These are phyloP conservation scores for Xylocopa sonorina DNA, from an alignment of 1,140 invertebrate species.

Conservation along the genomic window DNA sequence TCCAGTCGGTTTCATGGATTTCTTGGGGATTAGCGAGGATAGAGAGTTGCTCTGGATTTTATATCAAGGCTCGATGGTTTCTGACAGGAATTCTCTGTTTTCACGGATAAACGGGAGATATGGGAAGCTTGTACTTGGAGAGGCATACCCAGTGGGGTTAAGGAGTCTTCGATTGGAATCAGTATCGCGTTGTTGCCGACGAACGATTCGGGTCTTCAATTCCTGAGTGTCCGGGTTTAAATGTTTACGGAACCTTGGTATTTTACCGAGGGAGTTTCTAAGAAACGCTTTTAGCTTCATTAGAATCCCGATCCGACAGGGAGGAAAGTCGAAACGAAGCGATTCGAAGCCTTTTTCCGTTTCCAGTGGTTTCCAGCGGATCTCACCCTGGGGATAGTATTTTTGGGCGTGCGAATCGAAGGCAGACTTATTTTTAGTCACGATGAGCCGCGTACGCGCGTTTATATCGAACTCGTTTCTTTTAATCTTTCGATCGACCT, in stretches of 20 bases:
- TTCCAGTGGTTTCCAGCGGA: background rate
- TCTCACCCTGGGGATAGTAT: slow-evolving; percentile 19
- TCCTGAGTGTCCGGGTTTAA: no score
- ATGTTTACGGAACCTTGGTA: no score
- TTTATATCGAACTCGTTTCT: slow-evolving; percentile 54
- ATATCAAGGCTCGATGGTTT: background rate
- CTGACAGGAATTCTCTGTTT: background rate
- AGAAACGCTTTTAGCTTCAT: no score
- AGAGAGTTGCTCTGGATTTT: background rate
- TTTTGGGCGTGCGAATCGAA: slow-evolving; percentile 55
- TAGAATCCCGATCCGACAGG: no score
- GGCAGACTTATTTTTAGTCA: slow-evolving; percentile 58
- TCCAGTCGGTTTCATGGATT: background rate
- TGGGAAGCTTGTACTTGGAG: background rate
- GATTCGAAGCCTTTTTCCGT: background rate
- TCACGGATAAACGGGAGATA: background rate
- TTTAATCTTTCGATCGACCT: slow-evolving; percentile 51
- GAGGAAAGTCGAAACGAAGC: background rate
- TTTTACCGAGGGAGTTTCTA: no score
- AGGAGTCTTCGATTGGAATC: background rate
- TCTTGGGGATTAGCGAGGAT: background rate
- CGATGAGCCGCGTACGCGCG: slow-evolving; percentile 19
- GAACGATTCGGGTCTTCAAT: no score
- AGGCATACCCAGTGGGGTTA: background rate
- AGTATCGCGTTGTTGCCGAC: no score